These are phyloP conservation scores for Conus canariensis DNA, from an alignment of 2,888 invertebrate species.

Conservation along the genomic window DNA sequence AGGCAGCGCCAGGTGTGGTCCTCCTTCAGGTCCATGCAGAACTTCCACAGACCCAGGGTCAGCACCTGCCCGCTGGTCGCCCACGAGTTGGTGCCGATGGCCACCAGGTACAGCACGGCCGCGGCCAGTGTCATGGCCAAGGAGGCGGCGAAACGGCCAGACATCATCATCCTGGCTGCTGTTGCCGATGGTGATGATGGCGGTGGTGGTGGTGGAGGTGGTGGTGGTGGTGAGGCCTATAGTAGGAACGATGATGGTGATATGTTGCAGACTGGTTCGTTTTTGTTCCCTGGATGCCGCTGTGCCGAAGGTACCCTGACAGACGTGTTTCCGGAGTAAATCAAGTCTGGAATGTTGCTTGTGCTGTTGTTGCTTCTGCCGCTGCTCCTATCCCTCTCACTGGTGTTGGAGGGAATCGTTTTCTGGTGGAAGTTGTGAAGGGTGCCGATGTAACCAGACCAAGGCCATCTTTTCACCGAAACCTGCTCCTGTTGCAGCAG, in stretches of 20 bases:
- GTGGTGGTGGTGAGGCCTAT: background rate
- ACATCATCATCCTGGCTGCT: slow-evolving; percentile 46
- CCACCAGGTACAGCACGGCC: slow-evolving; percentile 54
- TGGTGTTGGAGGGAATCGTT: background rate
- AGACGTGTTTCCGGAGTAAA: no score
- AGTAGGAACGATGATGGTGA: no score
- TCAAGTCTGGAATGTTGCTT: no score
- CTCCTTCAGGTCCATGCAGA: slow-evolving; percentile 50
- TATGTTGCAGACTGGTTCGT: no score
- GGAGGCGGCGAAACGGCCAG: slow-evolving; percentile 56
- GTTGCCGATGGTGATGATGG: background rate
- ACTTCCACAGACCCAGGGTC: slow-evolving; percentile 61
- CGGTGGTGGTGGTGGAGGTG: background rate
- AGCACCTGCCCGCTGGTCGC: slow-evolving; percentile 55
- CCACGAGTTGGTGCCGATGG: slow-evolving; percentile 60
- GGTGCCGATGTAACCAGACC: background rate
- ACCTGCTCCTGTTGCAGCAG: background rate
- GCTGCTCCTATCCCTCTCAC: background rate
- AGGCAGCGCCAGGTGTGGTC: slow-evolving; percentile 47
- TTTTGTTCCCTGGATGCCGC: no score
- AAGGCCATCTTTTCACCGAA: no score
- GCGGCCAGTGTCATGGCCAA: slow-evolving; percentile 55
- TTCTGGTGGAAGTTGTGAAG: background rate
- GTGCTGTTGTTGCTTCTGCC: background rate
- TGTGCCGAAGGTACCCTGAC: no score